These are phyloP conservation scores for Ditylenchus dipsaci DNA, from an alignment of 1,140 invertebrate species.

Conservation along the genomic window DNA sequence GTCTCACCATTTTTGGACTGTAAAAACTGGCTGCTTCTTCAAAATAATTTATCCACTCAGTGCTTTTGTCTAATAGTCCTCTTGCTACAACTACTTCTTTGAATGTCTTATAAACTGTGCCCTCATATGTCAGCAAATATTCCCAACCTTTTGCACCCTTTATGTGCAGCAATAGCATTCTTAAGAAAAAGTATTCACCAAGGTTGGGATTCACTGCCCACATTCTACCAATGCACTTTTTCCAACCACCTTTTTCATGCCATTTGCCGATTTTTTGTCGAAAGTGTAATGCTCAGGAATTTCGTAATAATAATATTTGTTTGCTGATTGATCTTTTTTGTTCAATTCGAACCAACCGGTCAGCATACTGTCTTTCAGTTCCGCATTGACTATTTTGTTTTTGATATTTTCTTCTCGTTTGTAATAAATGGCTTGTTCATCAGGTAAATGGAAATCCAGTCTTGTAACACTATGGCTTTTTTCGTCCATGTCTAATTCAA, in stretches of 20 bases:
- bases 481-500: slow-evolving; percentile 57
- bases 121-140: slow-evolving; percentile 37
- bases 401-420: not conserved
- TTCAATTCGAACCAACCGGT: not conserved
- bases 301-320: slow-evolving; percentile 46
- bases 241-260: slow-evolving; percentile 2
- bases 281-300: slow-evolving; percentile 50
- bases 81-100: slow-evolving; percentile 3
- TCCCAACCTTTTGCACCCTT: slow-evolving; percentile 34
- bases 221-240: slow-evolving; percentile 35
- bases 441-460: not conserved
- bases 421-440: not conserved
- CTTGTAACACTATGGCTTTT: slow-evolving; percentile 42
- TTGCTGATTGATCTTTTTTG: slow-evolving; percentile 39
- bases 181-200: slow-evolving; percentile 36
- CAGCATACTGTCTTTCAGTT: not conserved
- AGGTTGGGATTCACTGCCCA: slow-evolving; percentile 28
- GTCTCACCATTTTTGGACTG: slow-evolving; percentile 7
- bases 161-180: slow-evolving; percentile 38
- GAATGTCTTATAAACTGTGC: slow-evolving; percentile 10
- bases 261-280: slow-evolving; percentile 17
- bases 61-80: slow-evolving; percentile 13
- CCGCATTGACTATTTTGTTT: not conserved
- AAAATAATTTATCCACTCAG: slow-evolving; percentile 19
- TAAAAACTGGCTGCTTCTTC: not conserved